Evolutionary conservation across 53 echinoderm and acorn worm species (phyloP), one percentile per base, ranked within the genome.

Genomic region (Zoroaster sp.): DNA sequence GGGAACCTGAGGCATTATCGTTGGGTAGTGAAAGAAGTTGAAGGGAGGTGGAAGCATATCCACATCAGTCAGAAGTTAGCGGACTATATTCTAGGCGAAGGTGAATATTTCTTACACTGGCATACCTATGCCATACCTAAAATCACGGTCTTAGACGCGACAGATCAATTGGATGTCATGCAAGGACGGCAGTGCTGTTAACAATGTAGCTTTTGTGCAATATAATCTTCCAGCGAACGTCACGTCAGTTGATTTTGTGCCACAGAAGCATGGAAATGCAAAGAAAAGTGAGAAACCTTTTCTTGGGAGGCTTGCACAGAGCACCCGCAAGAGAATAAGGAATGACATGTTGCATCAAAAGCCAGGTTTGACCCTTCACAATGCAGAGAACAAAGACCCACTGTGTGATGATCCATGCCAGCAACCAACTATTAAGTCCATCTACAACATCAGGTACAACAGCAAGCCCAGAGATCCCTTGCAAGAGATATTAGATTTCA

Each of bases 1-100:
- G 72, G 35, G 86, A 86, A 45, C n/a, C 86, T 86, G 15, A 46
- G 86, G 30, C 86, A 86, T 86, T 86, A 86, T 72, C 86, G 86
- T 43, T 86, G 86, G 86, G 72, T 86, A 42, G 86, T 86, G 13
- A 86, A 45, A 71, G 43, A 86, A 42, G 71, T 43, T 32, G 45
- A 86, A 51, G 86, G 86, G 45, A 70, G 72, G 35, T 70, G 43
- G 36, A 69, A 46, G 72, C 28, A 69, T 38, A 68, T 69, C 68
- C 42, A 46, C 18, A 28, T 51, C n/a, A 45, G 28, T 52, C 73
- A 49, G 59, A 17, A 45, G 46, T 34, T 73, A 51, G 17, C 72
- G 35, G 87, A 87, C n/a, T 73, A 87, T 73, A 34, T 87, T 20
- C 73, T 87, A 38, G 35, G 73, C 10, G 73, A 74, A 28, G 59